Evolutionary conservation across 2,888 invertebrate species (phyloP).

Genomic region (Pseudoips prasinana): DNA sequence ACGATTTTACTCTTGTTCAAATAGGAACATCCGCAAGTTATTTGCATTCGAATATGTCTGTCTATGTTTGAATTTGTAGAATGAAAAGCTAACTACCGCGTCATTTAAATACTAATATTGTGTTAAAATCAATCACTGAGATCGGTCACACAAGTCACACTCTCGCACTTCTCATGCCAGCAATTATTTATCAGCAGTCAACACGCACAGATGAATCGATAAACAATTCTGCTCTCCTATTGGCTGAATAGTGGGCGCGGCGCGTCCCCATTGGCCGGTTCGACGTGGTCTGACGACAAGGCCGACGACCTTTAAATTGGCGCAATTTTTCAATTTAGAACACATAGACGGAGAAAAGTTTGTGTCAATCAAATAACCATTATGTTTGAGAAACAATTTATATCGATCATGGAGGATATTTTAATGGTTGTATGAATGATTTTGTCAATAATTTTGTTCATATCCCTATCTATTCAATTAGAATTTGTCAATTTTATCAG

Average conservation of each 20-base stretch:
- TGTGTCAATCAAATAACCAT: constrained; percentile 31
- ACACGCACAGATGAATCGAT: constrained; percentile 54
- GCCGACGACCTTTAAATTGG: constrained; percentile 62
- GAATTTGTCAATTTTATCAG: constrained; percentile 11
- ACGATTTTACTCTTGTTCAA: constrained; percentile 16
- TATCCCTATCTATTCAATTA: too few relatives aligned
- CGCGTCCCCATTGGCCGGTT: constrained; percentile 45
- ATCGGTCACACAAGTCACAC: constrained; percentile 22
- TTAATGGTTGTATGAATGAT: constrained; percentile 9
- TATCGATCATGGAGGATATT: constrained; percentile 17
- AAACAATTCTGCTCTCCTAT: constrained; percentile 42
- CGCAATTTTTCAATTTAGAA: constrained; percentile 65
- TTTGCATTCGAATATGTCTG: background rate
- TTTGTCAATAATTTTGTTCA: too few relatives aligned
- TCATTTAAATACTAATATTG: background rate
- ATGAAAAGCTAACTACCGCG: constrained; percentile 3
- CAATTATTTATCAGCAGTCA: constrained; percentile 38
- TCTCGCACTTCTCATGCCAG: constrained; percentile 27
- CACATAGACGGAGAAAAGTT: constrained; percentile 26
- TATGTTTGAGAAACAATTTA: constrained; percentile 22
- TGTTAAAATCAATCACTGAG: constrained; percentile 16
- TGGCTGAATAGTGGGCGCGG: constrained; percentile 55
- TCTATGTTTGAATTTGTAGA: too few relatives aligned
- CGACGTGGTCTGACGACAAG: constrained; percentile 54
- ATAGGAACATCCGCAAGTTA: constrained; percentile 8